These are phyloP conservation scores for Cololabis saira DNA, from an alignment of 2,113 vertebrate species.

Conservation along the genomic window DNA sequence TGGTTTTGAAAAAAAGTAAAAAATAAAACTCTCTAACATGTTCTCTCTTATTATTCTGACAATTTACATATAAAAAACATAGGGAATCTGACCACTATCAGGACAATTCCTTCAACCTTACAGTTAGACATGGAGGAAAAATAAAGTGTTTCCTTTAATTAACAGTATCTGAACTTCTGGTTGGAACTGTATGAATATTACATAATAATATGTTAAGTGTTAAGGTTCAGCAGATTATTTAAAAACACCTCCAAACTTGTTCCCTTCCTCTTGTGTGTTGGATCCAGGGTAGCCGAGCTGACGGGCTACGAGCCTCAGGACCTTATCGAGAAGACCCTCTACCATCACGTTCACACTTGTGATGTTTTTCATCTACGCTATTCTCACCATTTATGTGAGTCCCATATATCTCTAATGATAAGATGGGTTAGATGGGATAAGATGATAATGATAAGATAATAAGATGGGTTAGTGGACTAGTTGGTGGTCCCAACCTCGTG, in stretches of 20 bases:
- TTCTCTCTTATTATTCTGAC: background rate
- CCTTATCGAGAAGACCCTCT: conserved; percentile 95
- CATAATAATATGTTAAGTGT: no score
- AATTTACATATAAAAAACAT: background rate
- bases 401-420: background rate
- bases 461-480: no score
- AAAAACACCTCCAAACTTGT: conserved; percentile 12
- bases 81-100: no score
- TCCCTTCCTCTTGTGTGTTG: conserved; percentile 22
- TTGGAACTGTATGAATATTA: no score
- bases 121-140: background rate
- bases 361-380: conserved; percentile 92
- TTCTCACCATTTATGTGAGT: conserved; percentile 92
- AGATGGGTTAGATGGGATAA: no score
- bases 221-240: background rate
- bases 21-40: no score
- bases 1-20: no score
- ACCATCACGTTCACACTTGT: conserved; percentile 92
- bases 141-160: background rate
- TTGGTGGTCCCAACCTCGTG: no score
- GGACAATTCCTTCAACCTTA: no score
- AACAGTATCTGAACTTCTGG: no score
- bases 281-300: conserved; percentile 90
- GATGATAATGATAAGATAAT: no score
- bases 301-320: conserved; percentile 96